Evolutionary conservation across 2,113 vertebrate genomes (phyloP).

Genomic region (Dasyprocta punctata): DNA sequence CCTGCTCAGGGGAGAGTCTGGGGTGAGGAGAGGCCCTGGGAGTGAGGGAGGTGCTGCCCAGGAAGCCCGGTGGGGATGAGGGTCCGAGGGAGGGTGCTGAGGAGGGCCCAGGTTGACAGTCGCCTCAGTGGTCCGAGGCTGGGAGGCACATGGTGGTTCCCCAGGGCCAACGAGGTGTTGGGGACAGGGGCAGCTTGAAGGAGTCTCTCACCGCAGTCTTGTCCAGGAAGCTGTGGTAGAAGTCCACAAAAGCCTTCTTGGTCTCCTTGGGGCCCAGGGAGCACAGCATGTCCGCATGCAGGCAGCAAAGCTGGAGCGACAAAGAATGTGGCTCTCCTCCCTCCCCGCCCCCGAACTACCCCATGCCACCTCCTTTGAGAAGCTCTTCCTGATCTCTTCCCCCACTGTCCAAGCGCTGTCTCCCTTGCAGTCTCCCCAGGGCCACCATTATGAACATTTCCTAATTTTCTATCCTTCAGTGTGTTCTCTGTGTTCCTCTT

Average conservation of each 20-base stretch:
- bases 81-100: neutral
- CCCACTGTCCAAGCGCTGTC: neutral
- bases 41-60: too few relatives aligned
- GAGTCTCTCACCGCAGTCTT: constrained; percentile 91
- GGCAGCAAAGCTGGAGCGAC: constrained; percentile 90
- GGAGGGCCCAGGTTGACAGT: neutral
- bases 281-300: constrained; percentile 91
- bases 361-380: neutral
- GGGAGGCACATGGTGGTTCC: neutral
- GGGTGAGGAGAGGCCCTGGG: neutral
- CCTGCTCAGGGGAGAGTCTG: constrained; percentile 72
- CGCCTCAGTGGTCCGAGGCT: neutral
- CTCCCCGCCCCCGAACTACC: neutral
- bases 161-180: neutral
- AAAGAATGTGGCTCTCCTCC: neutral
- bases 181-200: neutral
- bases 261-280: constrained; percentile 91
- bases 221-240: constrained; percentile 92
- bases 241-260: constrained; percentile 93
- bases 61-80: neutral
- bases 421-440: neutral
- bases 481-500: neutral
- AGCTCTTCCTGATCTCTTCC: neutral
- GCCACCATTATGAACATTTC: too few relatives aligned
- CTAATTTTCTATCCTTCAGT: neutral